Evolutionary conservation across 2,797 vertebrate species (phyloP).

Genomic region (Urophycis tenuis): DNA sequence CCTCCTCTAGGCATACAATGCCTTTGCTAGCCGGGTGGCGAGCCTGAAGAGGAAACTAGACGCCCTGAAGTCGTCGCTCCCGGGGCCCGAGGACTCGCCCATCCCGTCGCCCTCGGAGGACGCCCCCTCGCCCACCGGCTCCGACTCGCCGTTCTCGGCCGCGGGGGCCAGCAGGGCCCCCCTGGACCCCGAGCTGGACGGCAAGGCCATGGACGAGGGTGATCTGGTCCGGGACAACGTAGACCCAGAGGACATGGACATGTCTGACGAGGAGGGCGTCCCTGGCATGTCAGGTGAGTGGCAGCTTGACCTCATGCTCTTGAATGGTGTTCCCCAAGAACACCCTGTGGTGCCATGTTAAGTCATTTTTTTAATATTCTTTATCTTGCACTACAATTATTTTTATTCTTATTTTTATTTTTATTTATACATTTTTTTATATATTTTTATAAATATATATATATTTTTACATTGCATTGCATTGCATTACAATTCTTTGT

Average conservation of each 20-base stretch:
- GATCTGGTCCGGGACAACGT: conserved; percentile 71
- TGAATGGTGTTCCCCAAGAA: neutral
- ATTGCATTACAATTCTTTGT: no score
- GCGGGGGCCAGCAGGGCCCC: conserved; percentile 60
- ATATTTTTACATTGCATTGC: no score
- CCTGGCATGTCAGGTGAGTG: conserved; percentile 61
- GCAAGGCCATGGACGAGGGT: conserved; percentile 68
- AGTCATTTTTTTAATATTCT: no score
- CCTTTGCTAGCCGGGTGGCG: conserved; percentile 90
- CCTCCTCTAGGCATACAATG: conserved; percentile 83
- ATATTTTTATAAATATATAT: no score
- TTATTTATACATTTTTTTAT: no score
- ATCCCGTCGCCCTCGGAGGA: conserved; percentile 91
- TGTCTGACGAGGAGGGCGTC: conserved; percentile 83
- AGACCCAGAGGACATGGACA: conserved; percentile 90
- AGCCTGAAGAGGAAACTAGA: conserved; percentile 95
- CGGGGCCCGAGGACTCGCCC: conserved; percentile 88
- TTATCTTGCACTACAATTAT: no score
- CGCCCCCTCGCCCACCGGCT: conserved; percentile 89
- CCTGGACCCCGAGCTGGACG: conserved; percentile 65
- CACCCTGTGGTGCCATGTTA: neutral
- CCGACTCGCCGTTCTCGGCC: conserved; percentile 86
- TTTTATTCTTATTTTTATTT: no score
- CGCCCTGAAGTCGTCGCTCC: conserved; percentile 84
- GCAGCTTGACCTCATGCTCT: neutral